These are phyloP conservation scores for Latrodectus hesperus DNA, from an alignment of 2,888 invertebrate species.

Conservation along the genomic window DNA sequence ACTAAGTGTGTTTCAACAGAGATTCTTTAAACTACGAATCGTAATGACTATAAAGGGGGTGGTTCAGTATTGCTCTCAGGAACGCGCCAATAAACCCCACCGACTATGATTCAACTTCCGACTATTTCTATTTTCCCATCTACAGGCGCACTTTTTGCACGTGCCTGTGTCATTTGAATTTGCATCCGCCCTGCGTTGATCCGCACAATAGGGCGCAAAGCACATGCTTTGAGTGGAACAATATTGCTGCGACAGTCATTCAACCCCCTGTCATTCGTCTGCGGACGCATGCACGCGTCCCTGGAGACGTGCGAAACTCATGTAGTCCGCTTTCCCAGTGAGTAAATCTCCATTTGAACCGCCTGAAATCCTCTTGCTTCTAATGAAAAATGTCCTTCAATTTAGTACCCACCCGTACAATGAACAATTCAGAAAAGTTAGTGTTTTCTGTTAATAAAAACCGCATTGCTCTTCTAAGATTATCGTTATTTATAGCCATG, in stretches of 20 bases:
- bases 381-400: too few species aligned
- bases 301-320: constrained; percentile 45
- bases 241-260: not conserved
- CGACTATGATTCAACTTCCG: constrained; percentile 27
- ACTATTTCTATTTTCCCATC: constrained; percentile 16
- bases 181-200: not conserved
- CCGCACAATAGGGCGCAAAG: not conserved
- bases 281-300: not conserved
- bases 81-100: not conserved
- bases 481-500: too few species aligned
- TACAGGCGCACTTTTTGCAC: constrained; percentile 28
- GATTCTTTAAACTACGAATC: too few species aligned
- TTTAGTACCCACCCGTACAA: too few species aligned
- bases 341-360: not conserved
- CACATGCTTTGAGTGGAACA: not conserved
- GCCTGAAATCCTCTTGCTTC: too few species aligned
- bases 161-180: constrained; percentile 22
- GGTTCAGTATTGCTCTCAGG: not conserved
- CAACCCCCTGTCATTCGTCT: not conserved
- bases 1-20: too few species aligned
- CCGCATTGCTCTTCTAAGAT: too few species aligned
- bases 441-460: too few species aligned
- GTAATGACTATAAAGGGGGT: not conserved
- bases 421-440: too few species aligned
- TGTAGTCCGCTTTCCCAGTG: constrained; percentile 41